phyloP scores from a whole-genome alignment of 2,888 invertebrate species.

The Mesorhabditis belari region DNA sequence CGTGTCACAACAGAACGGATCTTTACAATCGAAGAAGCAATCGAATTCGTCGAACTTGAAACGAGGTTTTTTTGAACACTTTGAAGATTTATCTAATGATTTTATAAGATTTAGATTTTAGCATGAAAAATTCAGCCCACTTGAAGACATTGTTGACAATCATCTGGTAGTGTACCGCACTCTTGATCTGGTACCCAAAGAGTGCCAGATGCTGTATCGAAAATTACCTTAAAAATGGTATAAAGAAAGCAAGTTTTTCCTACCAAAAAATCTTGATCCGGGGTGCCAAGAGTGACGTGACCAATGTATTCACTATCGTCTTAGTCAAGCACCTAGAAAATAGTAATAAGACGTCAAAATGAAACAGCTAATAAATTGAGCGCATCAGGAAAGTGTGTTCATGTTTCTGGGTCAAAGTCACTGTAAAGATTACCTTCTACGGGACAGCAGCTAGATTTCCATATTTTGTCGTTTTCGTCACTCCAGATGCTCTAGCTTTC shows the following conservation, averaged over 20 bases:
- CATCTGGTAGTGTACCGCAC: neutral
- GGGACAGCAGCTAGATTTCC: too few species aligned
- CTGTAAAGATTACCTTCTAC: too few species aligned
- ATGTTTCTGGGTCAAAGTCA: too few species aligned
- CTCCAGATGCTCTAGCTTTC: too few species aligned
- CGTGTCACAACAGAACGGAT: neutral
- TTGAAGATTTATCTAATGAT: neutral
- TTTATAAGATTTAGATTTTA: neutral
- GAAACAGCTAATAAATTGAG: too few species aligned
- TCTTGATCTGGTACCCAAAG: slow-evolving; percentile 9
- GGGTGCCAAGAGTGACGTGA: slow-evolving; percentile 9
- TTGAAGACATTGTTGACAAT: neutral
- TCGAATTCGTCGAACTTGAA: neutral
- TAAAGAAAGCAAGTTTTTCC: neutral
- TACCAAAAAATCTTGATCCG: slow-evolving; percentile 4
- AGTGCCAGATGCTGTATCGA: slow-evolving; percentile 4
- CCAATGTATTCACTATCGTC: slow-evolving; percentile 11
- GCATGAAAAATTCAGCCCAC: neutral
- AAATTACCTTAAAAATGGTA: slow-evolving; percentile 4
- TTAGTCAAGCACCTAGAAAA: slow-evolving; percentile 1
- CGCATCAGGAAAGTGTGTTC: too few species aligned
- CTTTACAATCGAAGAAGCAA: neutral
- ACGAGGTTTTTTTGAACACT: neutral
- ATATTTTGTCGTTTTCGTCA: too few species aligned
- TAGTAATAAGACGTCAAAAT: too few species aligned